Conservation (phyloP, 2,888 invertebrate genomes). For the Lepidocyrtinus sp. region DNA sequence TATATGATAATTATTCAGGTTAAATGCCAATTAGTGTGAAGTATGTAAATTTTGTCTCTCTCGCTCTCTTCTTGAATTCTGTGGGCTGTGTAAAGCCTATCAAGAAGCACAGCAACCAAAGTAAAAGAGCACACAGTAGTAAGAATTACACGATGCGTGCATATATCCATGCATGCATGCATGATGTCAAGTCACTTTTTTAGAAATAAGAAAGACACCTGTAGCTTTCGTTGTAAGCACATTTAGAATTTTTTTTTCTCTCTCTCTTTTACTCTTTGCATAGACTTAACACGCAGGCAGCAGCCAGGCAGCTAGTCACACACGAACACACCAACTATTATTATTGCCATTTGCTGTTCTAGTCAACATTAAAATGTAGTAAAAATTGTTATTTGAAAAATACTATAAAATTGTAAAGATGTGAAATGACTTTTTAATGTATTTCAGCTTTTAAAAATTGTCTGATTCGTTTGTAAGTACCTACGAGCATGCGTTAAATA, state of each 20-base stretch:
- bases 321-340: constrained; percentile 16
- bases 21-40: constrained; percentile 64
- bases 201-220: constrained; percentile 59
- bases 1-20: constrained; percentile 65
- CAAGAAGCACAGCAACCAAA: constrained; percentile 2
- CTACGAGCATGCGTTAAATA: background rate
- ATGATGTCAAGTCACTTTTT: constrained; percentile 56
- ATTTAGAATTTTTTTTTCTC: constrained; percentile 39
- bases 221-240: constrained; percentile 55
- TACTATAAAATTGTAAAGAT: constrained; percentile 14
- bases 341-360: constrained; percentile 2
- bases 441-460: background rate
- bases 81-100: constrained; percentile 22
- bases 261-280: constrained; percentile 39
- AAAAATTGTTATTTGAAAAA: constrained; percentile 8
- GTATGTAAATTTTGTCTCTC: constrained; percentile 60
- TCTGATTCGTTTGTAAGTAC: background rate
- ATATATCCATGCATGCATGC: constrained; percentile 51
- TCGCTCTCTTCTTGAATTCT: constrained; percentile 14
- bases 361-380: constrained; percentile 12
- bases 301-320: constrained; percentile 44
- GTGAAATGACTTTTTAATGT: constrained; percentile 18
- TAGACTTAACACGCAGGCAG: constrained; percentile 59
- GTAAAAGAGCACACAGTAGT: background rate
- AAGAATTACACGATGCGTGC: constrained; percentile 40